Conservation (phyloP, 2,113 vertebrate genomes). For the Apus apus region DNA sequence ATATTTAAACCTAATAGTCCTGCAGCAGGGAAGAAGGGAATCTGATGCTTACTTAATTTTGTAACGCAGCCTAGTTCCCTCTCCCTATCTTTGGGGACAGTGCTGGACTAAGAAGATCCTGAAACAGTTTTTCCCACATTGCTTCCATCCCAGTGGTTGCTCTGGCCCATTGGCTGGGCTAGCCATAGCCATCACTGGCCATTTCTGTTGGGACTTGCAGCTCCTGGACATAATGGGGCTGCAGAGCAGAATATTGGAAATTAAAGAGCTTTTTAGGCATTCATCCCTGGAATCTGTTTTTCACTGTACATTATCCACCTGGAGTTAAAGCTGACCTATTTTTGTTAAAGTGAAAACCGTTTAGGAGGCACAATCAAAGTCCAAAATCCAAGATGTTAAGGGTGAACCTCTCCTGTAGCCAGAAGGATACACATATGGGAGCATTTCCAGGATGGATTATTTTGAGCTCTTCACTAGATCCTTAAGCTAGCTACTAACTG, state of each 20-base stretch:
- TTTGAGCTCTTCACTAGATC: constrained; percentile 77
- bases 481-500: constrained; percentile 82
- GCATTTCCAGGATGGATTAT: constrained; percentile 64
- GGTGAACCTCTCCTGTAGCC: not conserved
- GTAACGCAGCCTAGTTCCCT: not conserved
- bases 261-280: not conserved
- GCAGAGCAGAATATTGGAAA: not conserved
- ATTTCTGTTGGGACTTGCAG: not conserved
- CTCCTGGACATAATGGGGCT: not conserved
- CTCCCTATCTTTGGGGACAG: not conserved
- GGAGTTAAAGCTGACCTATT: not conserved
- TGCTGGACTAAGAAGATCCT: not conserved
- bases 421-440: not conserved
- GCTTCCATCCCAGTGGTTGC: not conserved
- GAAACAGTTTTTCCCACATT: not conserved
- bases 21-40: not conserved
- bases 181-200: not conserved
- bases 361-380: not conserved
- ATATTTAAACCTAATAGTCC: not conserved
- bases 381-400: constrained; percentile 18
- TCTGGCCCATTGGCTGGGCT: not conserved
- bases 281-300: not conserved
- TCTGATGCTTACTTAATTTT: not conserved
- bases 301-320: not conserved
- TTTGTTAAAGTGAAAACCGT: not conserved